phyloP scores from a whole-genome alignment of 2,113 vertebrate genomes.

The Dunckerocampus dactyliophorus region DNA sequence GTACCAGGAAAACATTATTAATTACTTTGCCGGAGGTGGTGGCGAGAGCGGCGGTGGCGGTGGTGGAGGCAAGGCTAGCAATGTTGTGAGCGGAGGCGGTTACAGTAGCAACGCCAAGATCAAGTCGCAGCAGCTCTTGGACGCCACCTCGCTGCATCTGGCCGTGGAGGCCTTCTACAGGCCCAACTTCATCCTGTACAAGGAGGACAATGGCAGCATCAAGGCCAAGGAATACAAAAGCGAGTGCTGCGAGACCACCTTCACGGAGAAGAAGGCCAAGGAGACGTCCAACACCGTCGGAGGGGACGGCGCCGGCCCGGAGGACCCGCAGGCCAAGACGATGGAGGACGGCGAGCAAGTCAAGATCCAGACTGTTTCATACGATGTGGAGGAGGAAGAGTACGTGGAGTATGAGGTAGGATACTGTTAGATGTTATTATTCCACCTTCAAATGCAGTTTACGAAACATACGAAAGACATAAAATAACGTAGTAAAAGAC shows the following conservation, averaged over 20 bases:
- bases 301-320: slow-evolving; percentile 45
- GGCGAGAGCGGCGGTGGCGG: slow-evolving; percentile 45
- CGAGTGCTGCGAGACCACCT: slow-evolving; percentile 92
- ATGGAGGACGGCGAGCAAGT: slow-evolving; percentile 78
- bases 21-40: slow-evolving; percentile 83
- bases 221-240: slow-evolving; percentile 86
- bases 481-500: too few relatives aligned
- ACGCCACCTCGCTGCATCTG: slow-evolving; percentile 91
- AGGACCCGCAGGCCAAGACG: slow-evolving; percentile 71
- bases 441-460: too few relatives aligned
- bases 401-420: slow-evolving; percentile 87
- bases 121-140: slow-evolving; percentile 87
- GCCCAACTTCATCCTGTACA: slow-evolving; percentile 89
- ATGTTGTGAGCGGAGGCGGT: slow-evolving; percentile 47
- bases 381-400: slow-evolving; percentile 91
- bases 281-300: slow-evolving; percentile 41
- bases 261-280: slow-evolving; percentile 82
- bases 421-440: not conserved
- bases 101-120: slow-evolving; percentile 68
- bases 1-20: slow-evolving; percentile 91
- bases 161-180: slow-evolving; percentile 91
- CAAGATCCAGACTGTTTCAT: slow-evolving; percentile 92
- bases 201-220: slow-evolving; percentile 78
- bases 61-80: slow-evolving; percentile 50
- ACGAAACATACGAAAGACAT: too few relatives aligned